A percentile compares a stretch with the other conserved stretches of the same genome.
Conservation (phyloP, 2,888 invertebrate species). For the Eudasyphora cyanicolor region DNA sequence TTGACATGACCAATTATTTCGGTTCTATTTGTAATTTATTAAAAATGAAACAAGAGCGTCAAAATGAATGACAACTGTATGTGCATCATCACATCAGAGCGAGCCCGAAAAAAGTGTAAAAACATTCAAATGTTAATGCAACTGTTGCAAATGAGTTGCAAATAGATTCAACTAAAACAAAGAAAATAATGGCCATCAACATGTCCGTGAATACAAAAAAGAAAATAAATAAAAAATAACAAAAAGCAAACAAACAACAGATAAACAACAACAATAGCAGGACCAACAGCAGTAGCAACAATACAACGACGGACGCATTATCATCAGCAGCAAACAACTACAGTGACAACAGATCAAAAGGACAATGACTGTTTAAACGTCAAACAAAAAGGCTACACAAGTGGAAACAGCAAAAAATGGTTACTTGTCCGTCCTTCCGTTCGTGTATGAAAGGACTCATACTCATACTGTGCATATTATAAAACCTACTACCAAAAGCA, state of each 20-base stretch:
- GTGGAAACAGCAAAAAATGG: neutral
- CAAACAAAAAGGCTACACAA: neutral
- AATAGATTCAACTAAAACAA: constrained; percentile 36
- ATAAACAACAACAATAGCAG: constrained; percentile 20
- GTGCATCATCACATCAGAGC: neutral
- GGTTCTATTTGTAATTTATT: constrained; percentile 24
- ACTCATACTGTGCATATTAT: neutral
- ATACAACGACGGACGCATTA: constrained; percentile 31
- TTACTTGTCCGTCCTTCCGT: neutral
- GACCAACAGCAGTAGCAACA: neutral
- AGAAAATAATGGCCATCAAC: constrained; percentile 35
- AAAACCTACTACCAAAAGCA: neutral
- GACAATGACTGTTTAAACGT: constrained; percentile 22
- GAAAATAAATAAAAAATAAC: neutral
- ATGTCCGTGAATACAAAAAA: constrained; percentile 46
- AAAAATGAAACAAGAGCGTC: constrained; percentile 25
- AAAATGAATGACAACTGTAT: constrained; percentile 7
- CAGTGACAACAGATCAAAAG: constrained; percentile 27
- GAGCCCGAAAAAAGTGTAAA: constrained; percentile 36
- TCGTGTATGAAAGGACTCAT: neutral
- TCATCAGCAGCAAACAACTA: constrained; percentile 39
- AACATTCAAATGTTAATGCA: constrained; percentile 25
- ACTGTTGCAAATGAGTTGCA: constrained; percentile 52
- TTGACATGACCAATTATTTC: neutral
- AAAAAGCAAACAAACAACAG: constrained; percentile 24